Evolutionary conservation across 2,797 vertebrate genomes (phyloP).

Genomic region (Peromyscus nudipes): DNA sequence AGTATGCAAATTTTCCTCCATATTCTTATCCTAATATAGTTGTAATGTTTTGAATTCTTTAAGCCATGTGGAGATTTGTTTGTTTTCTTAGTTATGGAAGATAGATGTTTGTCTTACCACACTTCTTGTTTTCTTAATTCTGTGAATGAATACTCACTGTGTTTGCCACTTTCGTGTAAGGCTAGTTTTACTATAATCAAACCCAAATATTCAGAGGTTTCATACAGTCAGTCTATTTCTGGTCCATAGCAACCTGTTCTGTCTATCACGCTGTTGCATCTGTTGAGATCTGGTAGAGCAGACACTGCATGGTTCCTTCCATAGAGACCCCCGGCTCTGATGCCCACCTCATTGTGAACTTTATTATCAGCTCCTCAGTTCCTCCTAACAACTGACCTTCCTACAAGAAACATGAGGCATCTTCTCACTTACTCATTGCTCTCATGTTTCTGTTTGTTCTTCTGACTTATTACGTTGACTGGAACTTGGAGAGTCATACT

Average conservation of each 20-base stretch:
- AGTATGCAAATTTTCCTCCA: background rate
- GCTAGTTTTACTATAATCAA: background rate
- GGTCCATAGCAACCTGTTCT: background rate
- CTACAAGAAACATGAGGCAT: background rate
- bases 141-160: background rate
- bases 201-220: slow-evolving; percentile 20
- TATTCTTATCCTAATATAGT: slow-evolving; percentile 29
- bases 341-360: slow-evolving; percentile 4
- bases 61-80: background rate
- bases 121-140: background rate
- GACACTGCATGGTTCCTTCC: background rate
- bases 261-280: background rate
- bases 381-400: slow-evolving; percentile 25
- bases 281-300: slow-evolving; percentile 4
- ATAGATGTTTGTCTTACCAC: slow-evolving; percentile 30
- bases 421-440: slow-evolving; percentile 11
- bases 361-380: background rate
- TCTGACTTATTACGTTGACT: background rate
- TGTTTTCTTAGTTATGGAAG: background rate
- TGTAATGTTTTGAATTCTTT: slow-evolving; percentile 14
- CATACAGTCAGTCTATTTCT: background rate
- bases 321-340: background rate
- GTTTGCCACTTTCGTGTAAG: slow-evolving; percentile 26
- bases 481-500: background rate
- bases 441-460: background rate